Evolutionary conservation across 2,797 vertebrate genomes (phyloP).

Genomic region (Antrozous pallidus): DNA sequence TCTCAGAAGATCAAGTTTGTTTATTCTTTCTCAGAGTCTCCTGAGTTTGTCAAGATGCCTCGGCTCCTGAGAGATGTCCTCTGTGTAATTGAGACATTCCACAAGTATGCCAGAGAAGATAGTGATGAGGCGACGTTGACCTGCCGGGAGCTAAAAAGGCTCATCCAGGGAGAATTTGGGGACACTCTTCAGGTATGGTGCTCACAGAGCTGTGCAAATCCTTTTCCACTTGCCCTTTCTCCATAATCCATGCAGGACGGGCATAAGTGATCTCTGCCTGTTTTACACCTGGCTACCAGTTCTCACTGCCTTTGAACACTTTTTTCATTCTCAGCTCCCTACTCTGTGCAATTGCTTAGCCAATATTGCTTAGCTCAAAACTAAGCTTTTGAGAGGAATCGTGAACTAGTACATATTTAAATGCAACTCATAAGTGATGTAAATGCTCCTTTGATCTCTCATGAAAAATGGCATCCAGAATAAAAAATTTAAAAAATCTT

Average conservation of each 20-base stretch:
- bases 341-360: neutral
- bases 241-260: neutral
- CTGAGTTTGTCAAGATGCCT: conserved; percentile 54
- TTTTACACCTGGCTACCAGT: neutral
- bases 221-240: neutral
- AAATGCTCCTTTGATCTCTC: neutral
- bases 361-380: neutral
- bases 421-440: neutral
- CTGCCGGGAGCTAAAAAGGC: conserved; percentile 32
- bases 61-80: conserved; percentile 51
- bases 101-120: conserved; percentile 57
- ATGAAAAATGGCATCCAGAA: neutral
- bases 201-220: neutral
- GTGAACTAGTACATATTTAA: neutral
- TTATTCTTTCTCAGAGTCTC: conserved; percentile 45
- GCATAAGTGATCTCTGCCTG: neutral
- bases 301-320: neutral
- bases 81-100: conserved; percentile 58
- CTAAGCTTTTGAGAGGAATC: neutral
- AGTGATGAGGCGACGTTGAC: neutral
- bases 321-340: neutral
- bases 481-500: neutral
- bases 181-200: conserved; percentile 62
- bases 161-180: conserved; percentile 56
- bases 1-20: neutral